phyloP scores from a whole-genome alignment of 2,888 invertebrate genomes.

The Pterobdella sp. region DNA sequence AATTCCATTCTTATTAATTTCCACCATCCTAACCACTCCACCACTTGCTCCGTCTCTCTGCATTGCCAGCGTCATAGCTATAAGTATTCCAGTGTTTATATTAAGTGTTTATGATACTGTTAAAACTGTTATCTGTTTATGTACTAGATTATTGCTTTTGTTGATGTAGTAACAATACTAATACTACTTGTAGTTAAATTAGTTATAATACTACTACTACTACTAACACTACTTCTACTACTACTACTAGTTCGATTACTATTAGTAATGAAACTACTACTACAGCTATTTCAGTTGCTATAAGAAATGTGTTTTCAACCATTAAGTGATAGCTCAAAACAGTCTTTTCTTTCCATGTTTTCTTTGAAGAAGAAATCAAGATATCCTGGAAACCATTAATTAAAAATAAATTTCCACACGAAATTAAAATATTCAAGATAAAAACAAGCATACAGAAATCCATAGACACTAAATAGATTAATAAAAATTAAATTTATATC shows the following conservation, averaged over 20 bases:
- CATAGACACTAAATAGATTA: too few relatives aligned
- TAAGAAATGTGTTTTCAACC: too few relatives aligned
- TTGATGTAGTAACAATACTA: background rate
- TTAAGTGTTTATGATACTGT: background rate
- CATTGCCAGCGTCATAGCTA: conserved; percentile 22
- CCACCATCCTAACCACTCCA: conserved; percentile 19
- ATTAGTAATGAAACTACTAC: too few relatives aligned
- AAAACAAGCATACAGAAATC: too few relatives aligned
- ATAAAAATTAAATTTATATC: too few relatives aligned
- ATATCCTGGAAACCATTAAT: conserved; percentile 1
- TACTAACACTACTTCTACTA: too few relatives aligned
- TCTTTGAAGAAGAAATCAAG: conserved; percentile 23
- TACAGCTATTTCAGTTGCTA: too few relatives aligned
- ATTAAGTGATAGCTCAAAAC: background rate
- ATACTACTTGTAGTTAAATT: background rate
- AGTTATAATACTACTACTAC: too few relatives aligned
- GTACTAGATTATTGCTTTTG: background rate
- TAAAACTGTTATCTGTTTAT: background rate
- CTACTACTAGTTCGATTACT: too few relatives aligned
- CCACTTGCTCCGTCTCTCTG: conserved; percentile 23
- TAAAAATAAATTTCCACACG: too few relatives aligned
- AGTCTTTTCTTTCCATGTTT: conserved; percentile 20
- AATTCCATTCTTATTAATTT: background rate
- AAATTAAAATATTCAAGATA: too few relatives aligned
- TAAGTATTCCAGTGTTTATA: background rate